Conservation (phyloP, 2,113 vertebrate genomes). For the Corydoras maculifer region DNA sequence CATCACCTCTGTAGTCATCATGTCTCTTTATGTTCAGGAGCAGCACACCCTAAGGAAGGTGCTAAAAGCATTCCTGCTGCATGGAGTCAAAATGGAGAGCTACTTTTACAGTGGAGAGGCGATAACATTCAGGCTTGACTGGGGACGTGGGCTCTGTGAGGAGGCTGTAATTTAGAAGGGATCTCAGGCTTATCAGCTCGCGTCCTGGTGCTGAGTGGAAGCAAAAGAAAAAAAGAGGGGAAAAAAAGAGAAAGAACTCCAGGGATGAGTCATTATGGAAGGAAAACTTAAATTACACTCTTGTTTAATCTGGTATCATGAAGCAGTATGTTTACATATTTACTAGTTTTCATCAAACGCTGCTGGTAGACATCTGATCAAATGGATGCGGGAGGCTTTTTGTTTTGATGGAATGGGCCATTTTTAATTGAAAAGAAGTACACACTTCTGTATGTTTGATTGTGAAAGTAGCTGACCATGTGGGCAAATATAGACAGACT, state of each 20-base stretch:
- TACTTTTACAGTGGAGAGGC: constrained; percentile 22
- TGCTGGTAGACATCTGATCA: constrained; percentile 13
- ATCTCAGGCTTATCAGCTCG: constrained; percentile 58
- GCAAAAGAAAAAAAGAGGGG: not conserved
- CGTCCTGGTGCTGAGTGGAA: constrained; percentile 43
- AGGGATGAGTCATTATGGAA: constrained; percentile 43
- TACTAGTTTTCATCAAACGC: constrained; percentile 35
- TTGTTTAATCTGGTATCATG: not conserved
- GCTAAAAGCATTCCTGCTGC: constrained; percentile 32
- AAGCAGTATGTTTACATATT: constrained; percentile 42
- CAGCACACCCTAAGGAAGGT: constrained; percentile 17
- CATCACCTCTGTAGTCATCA: constrained; percentile 19
- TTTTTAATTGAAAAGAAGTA: not conserved
- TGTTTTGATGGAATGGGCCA: not conserved
- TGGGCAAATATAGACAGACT: too few species aligned
- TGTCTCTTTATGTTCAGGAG: constrained; percentile 5
- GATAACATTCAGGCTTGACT: constrained; percentile 43
- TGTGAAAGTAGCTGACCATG: too few species aligned
- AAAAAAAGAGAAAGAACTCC: constrained; percentile 7
- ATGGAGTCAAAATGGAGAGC: constrained; percentile 32
- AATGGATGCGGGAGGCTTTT: not conserved
- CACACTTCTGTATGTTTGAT: not conserved
- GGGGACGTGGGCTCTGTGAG: constrained; percentile 49
- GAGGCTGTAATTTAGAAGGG: constrained; percentile 63
- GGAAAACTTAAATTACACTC: constrained; percentile 28